These are phyloP conservation scores for Natrix natrix DNA, from an alignment of 2,797 vertebrate genomes.

Conservation along the genomic window DNA sequence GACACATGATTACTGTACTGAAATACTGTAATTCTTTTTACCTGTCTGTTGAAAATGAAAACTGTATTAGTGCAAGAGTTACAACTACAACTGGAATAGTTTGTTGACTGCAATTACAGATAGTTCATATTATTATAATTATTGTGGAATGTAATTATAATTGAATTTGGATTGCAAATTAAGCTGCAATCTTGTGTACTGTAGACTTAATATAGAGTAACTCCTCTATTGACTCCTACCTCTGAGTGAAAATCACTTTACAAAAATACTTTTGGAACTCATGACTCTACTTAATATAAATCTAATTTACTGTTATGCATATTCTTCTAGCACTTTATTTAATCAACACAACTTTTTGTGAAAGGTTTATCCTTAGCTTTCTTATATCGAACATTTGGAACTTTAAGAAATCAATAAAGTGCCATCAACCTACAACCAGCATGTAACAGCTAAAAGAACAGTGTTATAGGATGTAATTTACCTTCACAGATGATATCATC, in stretches of 20 bases:
- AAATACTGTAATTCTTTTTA: background rate
- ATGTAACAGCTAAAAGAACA: slow-evolving; percentile 25
- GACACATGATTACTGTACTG: background rate
- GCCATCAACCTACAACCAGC: background rate
- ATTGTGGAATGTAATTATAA: background rate
- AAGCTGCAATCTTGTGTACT: background rate
- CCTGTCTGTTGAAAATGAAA: background rate
- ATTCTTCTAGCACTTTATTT: slow-evolving; percentile 48
- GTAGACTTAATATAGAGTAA: background rate
- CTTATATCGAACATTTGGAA: background rate
- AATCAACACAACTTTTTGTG: slow-evolving; percentile 37
- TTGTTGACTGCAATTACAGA: background rate
- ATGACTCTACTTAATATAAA: slow-evolving; percentile 29
- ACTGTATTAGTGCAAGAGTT: background rate
- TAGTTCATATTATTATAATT: background rate
- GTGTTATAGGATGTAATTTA: slow-evolving; percentile 60
- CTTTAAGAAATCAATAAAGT: slow-evolving; percentile 42
- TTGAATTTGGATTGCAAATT: background rate
- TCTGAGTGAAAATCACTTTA: background rate
- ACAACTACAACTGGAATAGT: background rate
- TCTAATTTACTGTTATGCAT: slow-evolving; percentile 29
- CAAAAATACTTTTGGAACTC: background rate
- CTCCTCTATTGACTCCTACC: background rate
- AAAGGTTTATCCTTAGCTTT: background rate
- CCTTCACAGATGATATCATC: slow-evolving; percentile 75